phyloP scores from a whole-genome alignment of 2,888 invertebrate genomes.

The Patella pellucida region DNA sequence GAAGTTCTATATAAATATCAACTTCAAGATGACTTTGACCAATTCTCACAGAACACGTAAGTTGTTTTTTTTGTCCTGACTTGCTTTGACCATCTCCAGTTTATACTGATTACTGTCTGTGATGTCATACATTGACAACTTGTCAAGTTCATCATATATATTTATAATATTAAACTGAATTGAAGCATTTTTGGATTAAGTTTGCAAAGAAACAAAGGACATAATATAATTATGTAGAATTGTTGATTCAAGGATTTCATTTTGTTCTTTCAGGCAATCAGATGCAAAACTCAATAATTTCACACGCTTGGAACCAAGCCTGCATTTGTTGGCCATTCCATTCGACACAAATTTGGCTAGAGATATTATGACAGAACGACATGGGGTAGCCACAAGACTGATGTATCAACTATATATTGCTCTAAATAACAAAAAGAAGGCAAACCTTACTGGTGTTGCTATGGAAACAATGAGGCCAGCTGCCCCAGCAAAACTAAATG shows the following conservation, averaged over 20 bases:
- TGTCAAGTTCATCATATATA: too few species aligned
- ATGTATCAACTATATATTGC: conserved; percentile 71
- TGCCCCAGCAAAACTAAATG: conserved; percentile 68
- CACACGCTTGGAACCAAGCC: conserved; percentile 67
- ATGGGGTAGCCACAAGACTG: conserved; percentile 67
- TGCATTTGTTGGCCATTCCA: conserved; percentile 68
- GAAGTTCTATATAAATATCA: conserved; percentile 68
- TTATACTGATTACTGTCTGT: too few species aligned
- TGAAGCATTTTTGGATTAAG: too few species aligned
- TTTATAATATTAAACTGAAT: too few species aligned
- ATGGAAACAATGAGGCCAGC: conserved; percentile 71
- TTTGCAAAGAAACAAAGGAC: too few species aligned
- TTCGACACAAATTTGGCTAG: conserved; percentile 70
- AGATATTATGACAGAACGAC: conserved; percentile 70
- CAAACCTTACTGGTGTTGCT: conserved; percentile 68
- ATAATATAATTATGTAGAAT: too few species aligned
- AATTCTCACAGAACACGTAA: conserved; percentile 70
- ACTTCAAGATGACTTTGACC: conserved; percentile 70
- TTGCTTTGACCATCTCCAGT: too few species aligned
- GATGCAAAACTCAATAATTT: conserved; percentile 71
- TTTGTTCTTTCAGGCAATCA: conserved; percentile 58
- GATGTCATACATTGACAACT: too few species aligned
- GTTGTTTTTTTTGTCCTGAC: conserved; percentile 19
- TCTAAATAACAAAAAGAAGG: conserved; percentile 68
- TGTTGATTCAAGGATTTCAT: not conserved